Percentiles rank a stretch among this genome's conserved stretches.
These are phyloP conservation scores for Mungos mungo DNA, from an alignment of 2,113 vertebrate species.

Conservation along the genomic window DNA sequence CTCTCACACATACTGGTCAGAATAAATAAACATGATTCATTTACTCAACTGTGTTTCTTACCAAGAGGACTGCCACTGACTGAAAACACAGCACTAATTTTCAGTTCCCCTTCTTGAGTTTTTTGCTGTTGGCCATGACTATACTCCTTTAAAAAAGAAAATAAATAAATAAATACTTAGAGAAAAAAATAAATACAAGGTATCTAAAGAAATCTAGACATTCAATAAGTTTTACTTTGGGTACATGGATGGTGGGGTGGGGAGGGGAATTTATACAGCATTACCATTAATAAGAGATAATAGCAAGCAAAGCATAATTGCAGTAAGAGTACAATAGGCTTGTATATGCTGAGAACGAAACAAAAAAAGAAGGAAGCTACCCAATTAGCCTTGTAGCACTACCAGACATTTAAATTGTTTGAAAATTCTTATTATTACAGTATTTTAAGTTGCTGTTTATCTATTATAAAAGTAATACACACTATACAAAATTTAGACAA, in stretches of 20 bases:
- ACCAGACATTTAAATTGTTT: conserved; percentile 1
- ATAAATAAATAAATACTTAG: conserved; percentile 38
- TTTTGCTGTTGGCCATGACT: conserved; percentile 90
- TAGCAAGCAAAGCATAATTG: conserved; percentile 42
- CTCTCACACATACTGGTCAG: conserved; percentile 46
- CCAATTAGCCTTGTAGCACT: background rate
- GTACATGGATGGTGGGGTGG: background rate
- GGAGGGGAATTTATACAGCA: conserved; percentile 13
- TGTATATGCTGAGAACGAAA: background rate
- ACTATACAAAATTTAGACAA: conserved; percentile 56
- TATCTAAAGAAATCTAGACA: conserved; percentile 71
- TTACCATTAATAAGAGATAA: conserved; percentile 53
- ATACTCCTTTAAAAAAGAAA: conserved; percentile 88
- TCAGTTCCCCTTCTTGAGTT: conserved; percentile 93
- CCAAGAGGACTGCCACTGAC: conserved; percentile 91
- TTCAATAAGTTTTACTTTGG: conserved; percentile 42
- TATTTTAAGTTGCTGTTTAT: conserved; percentile 19
- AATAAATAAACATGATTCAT: conserved; percentile 63
- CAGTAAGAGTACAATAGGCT: background rate
- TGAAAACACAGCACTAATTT: conserved; percentile 97
- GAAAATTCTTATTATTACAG: conserved; percentile 6
- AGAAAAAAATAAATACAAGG: conserved; percentile 40
- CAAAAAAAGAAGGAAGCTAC: conserved; percentile 24
- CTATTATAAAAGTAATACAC: conserved; percentile 80
- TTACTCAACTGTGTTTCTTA: conserved; percentile 84